Evolutionary conservation across 2,113 vertebrate genomes (phyloP), one percentile per base, ranked within the genome.

Genomic region (Brachionichthys hirsutus): DNA sequence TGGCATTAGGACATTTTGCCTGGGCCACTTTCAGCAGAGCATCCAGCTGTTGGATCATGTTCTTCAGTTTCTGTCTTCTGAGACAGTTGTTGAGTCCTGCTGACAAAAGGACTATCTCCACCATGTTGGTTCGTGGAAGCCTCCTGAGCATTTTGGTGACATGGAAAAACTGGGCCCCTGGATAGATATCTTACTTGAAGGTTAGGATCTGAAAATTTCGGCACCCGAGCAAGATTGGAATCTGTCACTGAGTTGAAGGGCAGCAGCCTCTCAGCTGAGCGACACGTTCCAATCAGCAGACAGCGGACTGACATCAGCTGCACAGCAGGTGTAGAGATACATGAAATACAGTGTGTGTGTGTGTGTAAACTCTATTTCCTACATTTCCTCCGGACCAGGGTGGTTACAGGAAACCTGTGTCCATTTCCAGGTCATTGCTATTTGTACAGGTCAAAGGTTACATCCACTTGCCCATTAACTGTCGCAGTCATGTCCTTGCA

Each of bases 341-440:
- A 70, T 62, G 34, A 41, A 42, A 34, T 22, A n/a, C 12, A 43
- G 57, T 44, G 19, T 15, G 18, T 36, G 14, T 1, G 13, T 45
- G 13, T 20, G 61, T 65, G 44, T 70, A 57, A 51, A 77, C 70
- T 84, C 65, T 64, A 45, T 76, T 85, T 88, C 86, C 87, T 82
- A 82, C 79, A 60, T 89, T 90, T 91, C 82, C 77, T 81, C 14
- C 55, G 54, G 61, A 68, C 58, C 70, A 73, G 80, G 79, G 73
- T 53, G 83, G 85, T 62, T 78, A 85, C 83, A 81, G 89, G 89
- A 92, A 90, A 69, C 66, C 64, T n/a, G 22, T 36, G 64, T 71
- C 84, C 75, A 69, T 89, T 83, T 89, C 81, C 83, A 78, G 62
- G 38, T 76, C 67, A 82, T 58, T 9, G 40, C 58, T 61, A 58